phyloP scores from a whole-genome alignment of 2,797 vertebrate species.

The Fundulus diaphanus region DNA sequence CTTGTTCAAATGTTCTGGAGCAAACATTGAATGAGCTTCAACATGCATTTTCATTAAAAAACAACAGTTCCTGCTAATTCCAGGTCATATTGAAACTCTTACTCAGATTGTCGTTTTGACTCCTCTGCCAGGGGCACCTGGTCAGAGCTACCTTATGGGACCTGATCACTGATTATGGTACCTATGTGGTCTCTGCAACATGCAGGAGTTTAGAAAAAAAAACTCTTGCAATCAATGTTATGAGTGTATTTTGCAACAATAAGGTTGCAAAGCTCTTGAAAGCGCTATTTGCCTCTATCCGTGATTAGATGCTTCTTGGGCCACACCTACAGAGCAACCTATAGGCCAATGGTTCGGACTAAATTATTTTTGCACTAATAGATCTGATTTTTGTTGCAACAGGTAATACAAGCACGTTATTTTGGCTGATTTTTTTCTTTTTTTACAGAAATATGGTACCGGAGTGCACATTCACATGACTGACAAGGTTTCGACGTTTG shows the following conservation, averaged over 20 bases:
- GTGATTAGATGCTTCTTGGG: background rate
- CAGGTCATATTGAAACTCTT: too few species aligned
- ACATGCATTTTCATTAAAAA: too few species aligned
- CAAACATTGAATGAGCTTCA: too few species aligned
- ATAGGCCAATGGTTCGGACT: background rate
- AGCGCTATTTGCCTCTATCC: background rate
- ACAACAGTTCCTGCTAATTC: too few species aligned
- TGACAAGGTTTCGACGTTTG: constrained; percentile 36
- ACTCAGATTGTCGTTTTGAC: too few species aligned
- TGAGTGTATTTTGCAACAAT: background rate
- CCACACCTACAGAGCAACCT: background rate
- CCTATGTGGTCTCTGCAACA: too few species aligned
- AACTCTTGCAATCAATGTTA: background rate
- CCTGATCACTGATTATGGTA: too few species aligned
- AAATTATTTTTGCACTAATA: background rate
- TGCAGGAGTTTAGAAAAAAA: too few species aligned
- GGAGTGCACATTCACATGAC: background rate
- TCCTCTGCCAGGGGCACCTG: too few species aligned
- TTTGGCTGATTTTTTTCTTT: background rate
- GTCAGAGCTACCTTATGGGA: too few species aligned
- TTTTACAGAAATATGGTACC: background rate
- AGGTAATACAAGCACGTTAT: background rate
- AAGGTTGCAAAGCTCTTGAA: background rate
- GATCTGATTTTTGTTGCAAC: background rate
- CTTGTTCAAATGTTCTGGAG: too few species aligned